Base-by-base conservation (phyloP, 2,888 invertebrate species). In the Orgyia antiqua region DNA sequence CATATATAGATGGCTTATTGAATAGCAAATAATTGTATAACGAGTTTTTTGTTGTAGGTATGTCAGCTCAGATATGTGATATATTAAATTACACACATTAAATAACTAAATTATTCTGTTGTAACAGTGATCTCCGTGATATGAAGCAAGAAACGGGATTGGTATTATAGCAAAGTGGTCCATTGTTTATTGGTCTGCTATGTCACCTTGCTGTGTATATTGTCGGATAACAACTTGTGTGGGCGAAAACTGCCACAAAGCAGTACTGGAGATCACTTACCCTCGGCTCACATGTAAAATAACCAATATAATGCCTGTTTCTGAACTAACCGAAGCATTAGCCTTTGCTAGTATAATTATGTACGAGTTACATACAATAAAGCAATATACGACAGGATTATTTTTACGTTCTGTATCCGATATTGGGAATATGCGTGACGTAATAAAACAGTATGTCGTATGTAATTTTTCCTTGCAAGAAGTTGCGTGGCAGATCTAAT, bases 161-260 rank as follows among this genome's bases (percentile, higher is more conserved):
- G 58, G 54, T 61, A 60, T 67, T 63, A 69, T 66, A 57, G 62
- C 52, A 56, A 58, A 67, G 62, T 64, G 51, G 57, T 66, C 72
- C 60, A 80, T 80, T 82, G 80, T 80, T 59, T 69, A 58, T 37
- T 55, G 58, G 58, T 55, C 61, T 60, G 71, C 71, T 73, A 78
- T 76, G 80, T 69, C 75, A 78, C 71, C 73, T 67, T 68, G 59
- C 53, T 54, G 60, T 63, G 42, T 47, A 44, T 41, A 35, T 68
- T 68, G 75, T 72, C 63, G 30, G 31, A 26, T 29, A 24, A 24
- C 29, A 28, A 28, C 24, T 62, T 48, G 44, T 66, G 75, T 78
- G 71, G 76, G 79, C 63, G 72, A 57, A 46, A 48, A n/a, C 45
- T 45, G 51, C 58, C 45, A 63, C 58, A 34, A 44, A 49, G 39